Base-by-base conservation (phyloP, 2,888 invertebrate species). In the Odontothrips loti region DNA sequence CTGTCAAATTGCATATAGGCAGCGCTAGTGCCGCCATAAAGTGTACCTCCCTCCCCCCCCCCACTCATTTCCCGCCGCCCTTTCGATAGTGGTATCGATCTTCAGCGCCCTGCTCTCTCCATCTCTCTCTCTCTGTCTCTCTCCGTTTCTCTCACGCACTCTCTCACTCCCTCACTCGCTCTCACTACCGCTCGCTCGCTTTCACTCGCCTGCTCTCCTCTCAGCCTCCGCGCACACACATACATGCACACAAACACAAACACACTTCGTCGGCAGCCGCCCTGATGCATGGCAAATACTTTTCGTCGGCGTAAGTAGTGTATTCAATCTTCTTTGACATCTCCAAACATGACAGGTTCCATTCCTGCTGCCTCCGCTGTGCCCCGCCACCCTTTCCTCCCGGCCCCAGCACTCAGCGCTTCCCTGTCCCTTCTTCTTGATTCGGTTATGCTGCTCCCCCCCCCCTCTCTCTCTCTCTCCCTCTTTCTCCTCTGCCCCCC, bases 301-400 rank as follows among this genome's bases (percentile, higher is more conserved):
- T 75, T 23, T 27, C 68, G 68, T 75, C 68, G 23, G 27, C 68
- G 68, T 27, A 75, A 75, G 68, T 75, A 75, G 68, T 27, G 68
- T 75, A 75, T 75, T 75, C 68, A 75, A 75, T 75, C 68, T 75
- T 75, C 68, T 75, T 75, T 27, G 68, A 75, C 68, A 75, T 75
- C 27, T 75, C 68, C 68, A 27, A 75, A 75, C 68, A 75, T 75
- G 68, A 75, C 68, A 75, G 68, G 11, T 27, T 75, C 27, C 68
- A 27, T 75, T 23, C 68, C 68, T 12, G 12, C 68, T 10, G 6
- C 27, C 68, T 4, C 23, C 23, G n/a, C 68, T 9, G 23, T 23
- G n/a, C 68, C 68, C 12, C 27, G 10, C 68, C 68, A 6, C 68
- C 34, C 34, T 43, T 43, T 43, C 34, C 34, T 4, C 2, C 34